phyloP scores from a whole-genome alignment of 2,113 vertebrate genomes.

The Cettia cetti region DNA sequence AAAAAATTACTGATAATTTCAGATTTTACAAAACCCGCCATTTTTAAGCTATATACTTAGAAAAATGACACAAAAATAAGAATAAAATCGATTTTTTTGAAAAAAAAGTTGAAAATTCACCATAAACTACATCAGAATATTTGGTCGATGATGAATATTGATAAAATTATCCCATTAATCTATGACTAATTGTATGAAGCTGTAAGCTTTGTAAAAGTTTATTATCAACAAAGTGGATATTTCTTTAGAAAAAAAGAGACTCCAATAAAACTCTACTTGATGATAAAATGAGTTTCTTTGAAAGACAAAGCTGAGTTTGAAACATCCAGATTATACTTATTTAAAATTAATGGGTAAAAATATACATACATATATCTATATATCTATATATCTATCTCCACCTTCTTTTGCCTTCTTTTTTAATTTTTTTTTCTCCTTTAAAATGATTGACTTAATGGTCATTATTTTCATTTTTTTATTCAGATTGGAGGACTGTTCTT shows the following conservation, averaged over 20 bases:
- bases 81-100: neutral
- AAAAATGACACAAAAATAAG: neutral
- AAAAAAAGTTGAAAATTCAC: neutral
- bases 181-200: neutral
- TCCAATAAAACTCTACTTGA: neutral
- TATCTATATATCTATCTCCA: neutral
- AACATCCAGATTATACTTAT: neutral
- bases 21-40: neutral
- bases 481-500: neutral
- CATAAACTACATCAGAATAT: neutral
- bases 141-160: neutral
- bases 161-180: neutral
- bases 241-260: neutral
- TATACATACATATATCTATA: neutral
- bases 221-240: neutral
- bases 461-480: neutral
- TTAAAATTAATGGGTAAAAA: neutral
- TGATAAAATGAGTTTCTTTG: neutral
- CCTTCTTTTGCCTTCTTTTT: fast-evolving
- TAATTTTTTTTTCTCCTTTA: neutral
- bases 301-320: neutral
- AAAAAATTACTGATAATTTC: neutral
- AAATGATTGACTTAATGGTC: neutral
- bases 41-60: neutral
- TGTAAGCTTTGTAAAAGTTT: neutral